These are phyloP conservation scores for Alviniconcha marisindica DNA, from an alignment of 1,140 invertebrate genomes.

Conservation along the genomic window DNA sequence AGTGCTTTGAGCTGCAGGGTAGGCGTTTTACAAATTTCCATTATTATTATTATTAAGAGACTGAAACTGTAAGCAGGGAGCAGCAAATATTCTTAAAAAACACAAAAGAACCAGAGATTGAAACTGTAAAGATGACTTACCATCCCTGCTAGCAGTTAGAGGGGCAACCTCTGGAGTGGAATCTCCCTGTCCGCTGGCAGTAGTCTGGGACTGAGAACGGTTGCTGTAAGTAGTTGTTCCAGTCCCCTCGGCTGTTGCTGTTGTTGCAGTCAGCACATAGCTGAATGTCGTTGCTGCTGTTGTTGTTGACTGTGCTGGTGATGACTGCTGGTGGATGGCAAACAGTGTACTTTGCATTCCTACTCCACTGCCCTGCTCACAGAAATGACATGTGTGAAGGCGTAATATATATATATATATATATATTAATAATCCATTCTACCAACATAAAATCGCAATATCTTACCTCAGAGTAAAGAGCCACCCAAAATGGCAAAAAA, in stretches of 20 bases:
- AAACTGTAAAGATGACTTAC: neutral
- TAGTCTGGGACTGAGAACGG: neutral
- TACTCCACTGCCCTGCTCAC: constrained; percentile 86
- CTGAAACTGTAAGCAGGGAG: too few species aligned
- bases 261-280: neutral
- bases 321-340: constrained; percentile 78
- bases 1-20: too few species aligned
- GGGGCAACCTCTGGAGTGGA: neutral
- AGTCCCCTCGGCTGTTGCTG: neutral
- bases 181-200: neutral
- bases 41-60: too few species aligned
- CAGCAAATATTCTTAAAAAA: too few species aligned
- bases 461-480: neutral
- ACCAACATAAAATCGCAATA: neutral
- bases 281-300: neutral
- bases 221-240: neutral
- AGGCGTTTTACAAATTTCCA: too few species aligned
- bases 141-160: neutral
- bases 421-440: neutral
- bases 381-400: neutral
- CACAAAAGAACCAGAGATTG: neutral
- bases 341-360: constrained; percentile 89
- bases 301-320: neutral
- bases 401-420: neutral
- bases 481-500: too few species aligned